Conservation (phyloP, 2,797 vertebrate genomes). For the Pantherophis alleghaniensis region DNA sequence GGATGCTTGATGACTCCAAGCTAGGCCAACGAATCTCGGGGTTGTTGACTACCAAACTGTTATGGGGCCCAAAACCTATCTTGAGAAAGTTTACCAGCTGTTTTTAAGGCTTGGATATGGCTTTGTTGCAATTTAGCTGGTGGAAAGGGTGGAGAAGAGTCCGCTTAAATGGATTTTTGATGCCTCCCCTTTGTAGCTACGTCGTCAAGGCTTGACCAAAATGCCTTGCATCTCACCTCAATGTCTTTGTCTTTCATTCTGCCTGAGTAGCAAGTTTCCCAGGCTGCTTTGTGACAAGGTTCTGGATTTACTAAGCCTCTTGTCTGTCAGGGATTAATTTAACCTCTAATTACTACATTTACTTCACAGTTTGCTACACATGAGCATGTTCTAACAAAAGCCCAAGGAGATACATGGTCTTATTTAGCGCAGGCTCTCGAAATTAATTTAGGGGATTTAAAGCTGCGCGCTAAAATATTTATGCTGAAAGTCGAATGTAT, state of each 20-base stretch:
- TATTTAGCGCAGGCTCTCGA: constrained; percentile 67
- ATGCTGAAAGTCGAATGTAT: constrained; percentile 59
- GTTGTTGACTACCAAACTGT: background rate
- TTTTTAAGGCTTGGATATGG: constrained; percentile 16
- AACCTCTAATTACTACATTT: constrained; percentile 79
- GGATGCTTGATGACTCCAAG: background rate
- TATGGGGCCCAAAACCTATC: constrained; percentile 15
- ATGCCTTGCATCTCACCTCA: constrained; percentile 35
- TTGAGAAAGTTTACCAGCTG: constrained; percentile 43
- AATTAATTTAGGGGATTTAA: constrained; percentile 69
- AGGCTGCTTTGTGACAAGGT: constrained; percentile 66
- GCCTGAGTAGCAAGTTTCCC: constrained; percentile 64
- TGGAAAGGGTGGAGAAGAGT: constrained; percentile 43
- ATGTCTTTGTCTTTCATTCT: constrained; percentile 62
- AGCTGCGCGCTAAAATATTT: constrained; percentile 70
- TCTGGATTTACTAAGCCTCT: constrained; percentile 66
- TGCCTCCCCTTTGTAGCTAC: constrained; percentile 31
- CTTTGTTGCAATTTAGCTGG: background rate
- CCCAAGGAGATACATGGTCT: constrained; percentile 71
- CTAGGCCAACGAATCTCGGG: background rate
- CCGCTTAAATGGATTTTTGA: constrained; percentile 39
- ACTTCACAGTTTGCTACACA: constrained; percentile 72
- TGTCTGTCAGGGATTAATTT: constrained; percentile 79
- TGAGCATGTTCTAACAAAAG: constrained; percentile 73
- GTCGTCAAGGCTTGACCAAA: constrained; percentile 52